Evolutionary conservation across 2,113 vertebrate genomes (phyloP).

Genomic region (Chaenocephalus aceratus): DNA sequence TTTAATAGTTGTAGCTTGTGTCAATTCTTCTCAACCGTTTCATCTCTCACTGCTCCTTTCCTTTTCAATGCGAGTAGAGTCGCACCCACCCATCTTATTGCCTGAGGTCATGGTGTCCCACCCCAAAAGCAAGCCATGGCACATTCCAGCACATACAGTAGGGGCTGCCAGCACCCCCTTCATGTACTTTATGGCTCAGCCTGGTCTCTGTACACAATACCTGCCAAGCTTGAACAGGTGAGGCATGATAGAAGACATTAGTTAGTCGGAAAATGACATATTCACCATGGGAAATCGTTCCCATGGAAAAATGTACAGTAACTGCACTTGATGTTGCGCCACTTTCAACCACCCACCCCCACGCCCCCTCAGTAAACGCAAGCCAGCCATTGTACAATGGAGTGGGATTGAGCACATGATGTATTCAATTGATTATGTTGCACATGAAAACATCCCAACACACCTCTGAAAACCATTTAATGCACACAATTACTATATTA

Average conservation of each 20-base stretch:
- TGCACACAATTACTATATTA: neutral
- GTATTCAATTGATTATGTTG: slow-evolving; percentile 37
- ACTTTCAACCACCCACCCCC: slow-evolving; percentile 65
- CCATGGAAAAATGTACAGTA: slow-evolving; percentile 58
- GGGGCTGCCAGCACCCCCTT: slow-evolving; percentile 80
- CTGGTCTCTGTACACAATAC: slow-evolving; percentile 55
- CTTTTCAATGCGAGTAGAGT: slow-evolving; percentile 70
- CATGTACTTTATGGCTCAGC: slow-evolving; percentile 56
- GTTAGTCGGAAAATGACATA: slow-evolving; percentile 41
- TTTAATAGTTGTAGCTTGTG: slow-evolving; percentile 53
- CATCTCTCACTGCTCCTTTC: slow-evolving; percentile 68
- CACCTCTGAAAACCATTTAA: slow-evolving; percentile 21
- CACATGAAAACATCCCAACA: slow-evolving; percentile 18
- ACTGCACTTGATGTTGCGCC: slow-evolving; percentile 68
- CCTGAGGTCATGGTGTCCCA: slow-evolving; percentile 88
- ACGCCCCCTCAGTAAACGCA: slow-evolving; percentile 31
- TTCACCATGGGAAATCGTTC: slow-evolving; percentile 49
- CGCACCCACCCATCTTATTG: slow-evolving; percentile 84
- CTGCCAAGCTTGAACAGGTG: slow-evolving; percentile 78
- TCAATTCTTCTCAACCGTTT: slow-evolving; percentile 62
- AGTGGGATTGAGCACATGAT: slow-evolving; percentile 53
- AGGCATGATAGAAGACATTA: slow-evolving; percentile 60
- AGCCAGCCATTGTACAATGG: slow-evolving; percentile 62
- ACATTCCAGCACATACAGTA: slow-evolving; percentile 80
- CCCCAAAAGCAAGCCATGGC: slow-evolving; percentile 86